Percentiles rank a stretch among this genome's conserved stretches.
Evolutionary conservation across 2,888 invertebrate species (phyloP).

Genomic region (Drosophila macrothrix): DNA sequence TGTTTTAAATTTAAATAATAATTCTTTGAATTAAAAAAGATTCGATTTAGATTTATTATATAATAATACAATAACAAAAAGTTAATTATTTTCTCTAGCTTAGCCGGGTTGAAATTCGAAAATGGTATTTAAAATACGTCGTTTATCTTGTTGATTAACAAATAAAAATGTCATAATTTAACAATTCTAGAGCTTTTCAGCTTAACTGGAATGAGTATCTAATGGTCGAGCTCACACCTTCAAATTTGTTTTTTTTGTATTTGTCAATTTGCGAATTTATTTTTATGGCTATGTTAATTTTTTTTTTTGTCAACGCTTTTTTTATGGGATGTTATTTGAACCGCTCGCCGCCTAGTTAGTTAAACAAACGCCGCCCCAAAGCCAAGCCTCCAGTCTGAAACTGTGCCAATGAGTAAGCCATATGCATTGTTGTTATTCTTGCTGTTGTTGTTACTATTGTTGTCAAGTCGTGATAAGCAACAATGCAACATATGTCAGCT

Average conservation of each 20-base stretch:
- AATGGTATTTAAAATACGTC: not conserved
- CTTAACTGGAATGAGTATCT: not conserved
- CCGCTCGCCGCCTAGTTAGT: conserved; percentile 9
- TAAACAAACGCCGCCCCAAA: not conserved
- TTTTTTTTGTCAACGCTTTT: conserved; percentile 47
- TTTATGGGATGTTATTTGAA: conserved; percentile 62
- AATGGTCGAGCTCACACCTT: not conserved
- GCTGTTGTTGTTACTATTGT: conserved; percentile 18
- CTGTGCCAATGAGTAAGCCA: conserved; percentile 66
- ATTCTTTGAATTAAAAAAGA: not conserved
- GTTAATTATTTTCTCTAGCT: not conserved
- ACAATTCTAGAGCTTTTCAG: not conserved
- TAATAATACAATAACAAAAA: not conserved
- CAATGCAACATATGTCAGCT: conserved; percentile 46
- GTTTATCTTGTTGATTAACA: not conserved
- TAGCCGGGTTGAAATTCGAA: not conserved
- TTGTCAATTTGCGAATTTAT: conserved; percentile 40
- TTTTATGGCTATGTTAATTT: conserved; percentile 75
- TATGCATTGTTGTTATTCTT: conserved; percentile 17
- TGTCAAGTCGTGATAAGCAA: conserved; percentile 40
- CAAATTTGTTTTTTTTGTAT: conserved; percentile 7
- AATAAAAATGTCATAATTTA: not conserved
- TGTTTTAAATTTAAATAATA: not conserved
- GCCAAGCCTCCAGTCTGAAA: conserved; percentile 54
- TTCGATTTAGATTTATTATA: not conserved